phyloP scores from a whole-genome alignment of 2,888 invertebrate species.

The Phytoseiulus persimilis region DNA sequence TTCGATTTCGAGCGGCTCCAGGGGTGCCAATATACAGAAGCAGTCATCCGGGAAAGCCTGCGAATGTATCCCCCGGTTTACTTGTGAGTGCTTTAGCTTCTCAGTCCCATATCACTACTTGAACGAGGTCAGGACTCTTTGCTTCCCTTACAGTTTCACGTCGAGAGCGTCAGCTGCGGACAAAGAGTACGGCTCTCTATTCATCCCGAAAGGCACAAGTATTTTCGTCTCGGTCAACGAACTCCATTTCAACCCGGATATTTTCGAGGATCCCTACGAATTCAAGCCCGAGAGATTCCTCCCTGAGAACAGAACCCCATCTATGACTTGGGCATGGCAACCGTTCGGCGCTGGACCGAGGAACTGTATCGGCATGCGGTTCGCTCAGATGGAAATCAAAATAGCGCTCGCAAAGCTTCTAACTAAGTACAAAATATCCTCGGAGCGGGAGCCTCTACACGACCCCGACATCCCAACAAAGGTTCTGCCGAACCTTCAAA shows the following conservation, averaged over 20 bases:
- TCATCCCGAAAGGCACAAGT: not conserved
- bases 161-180: not conserved
- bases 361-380: not conserved
- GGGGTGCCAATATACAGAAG: slow-evolving; percentile 13
- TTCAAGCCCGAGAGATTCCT: slow-evolving; percentile 14
- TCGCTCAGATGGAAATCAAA: not conserved
- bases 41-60: slow-evolving; percentile 17
- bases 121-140: too few relatives aligned
- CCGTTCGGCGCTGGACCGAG: not conserved
- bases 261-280: not conserved
- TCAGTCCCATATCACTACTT: too few relatives aligned
- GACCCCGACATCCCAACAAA: not conserved
- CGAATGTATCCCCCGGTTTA: slow-evolving; percentile 30
- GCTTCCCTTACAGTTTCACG: not conserved
- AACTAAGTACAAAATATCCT: not conserved
- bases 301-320: not conserved
- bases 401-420: not conserved
- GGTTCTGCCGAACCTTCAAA: not conserved
- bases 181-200: not conserved
- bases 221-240: not conserved
- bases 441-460: not conserved
- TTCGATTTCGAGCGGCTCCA: slow-evolving; percentile 29
- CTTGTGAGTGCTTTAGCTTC: not conserved
- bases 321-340: not conserved
- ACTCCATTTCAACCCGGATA: not conserved